These are phyloP conservation scores for Phymastichus coffea DNA, from an alignment of 1,140 invertebrate species.

Conservation along the genomic window DNA sequence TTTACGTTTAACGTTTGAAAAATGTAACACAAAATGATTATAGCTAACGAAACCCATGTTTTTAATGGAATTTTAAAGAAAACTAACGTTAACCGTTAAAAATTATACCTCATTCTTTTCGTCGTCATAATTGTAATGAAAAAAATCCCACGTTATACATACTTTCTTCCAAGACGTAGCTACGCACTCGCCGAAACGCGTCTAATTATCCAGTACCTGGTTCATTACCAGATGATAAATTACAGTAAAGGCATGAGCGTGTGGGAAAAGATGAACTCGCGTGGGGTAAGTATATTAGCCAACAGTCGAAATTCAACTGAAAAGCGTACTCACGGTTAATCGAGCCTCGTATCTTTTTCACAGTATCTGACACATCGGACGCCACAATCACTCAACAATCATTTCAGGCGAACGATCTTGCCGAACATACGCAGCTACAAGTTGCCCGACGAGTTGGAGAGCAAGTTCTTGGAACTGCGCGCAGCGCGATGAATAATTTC, in stretches of 20 bases:
- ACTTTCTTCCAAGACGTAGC: background rate
- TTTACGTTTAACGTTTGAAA: no score
- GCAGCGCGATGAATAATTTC: background rate
- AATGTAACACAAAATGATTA: no score
- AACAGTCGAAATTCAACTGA: no score
- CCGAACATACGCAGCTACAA: background rate
- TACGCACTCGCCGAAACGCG: background rate
- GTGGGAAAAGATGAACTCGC: background rate
- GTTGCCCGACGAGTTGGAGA: background rate
- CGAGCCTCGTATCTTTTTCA: background rate
- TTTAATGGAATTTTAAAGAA: no score
- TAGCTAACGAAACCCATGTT: no score
- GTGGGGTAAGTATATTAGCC: conserved; percentile 12
- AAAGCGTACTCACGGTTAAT: no score
- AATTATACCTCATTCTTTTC: no score
- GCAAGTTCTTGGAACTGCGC: background rate
- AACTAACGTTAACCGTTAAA: no score
- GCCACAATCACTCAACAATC: conserved; percentile 1
- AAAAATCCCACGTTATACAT: no score
- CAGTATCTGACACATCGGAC: conserved; percentile 6
- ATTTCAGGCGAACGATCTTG: background rate
- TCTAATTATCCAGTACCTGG: conserved; percentile 5
- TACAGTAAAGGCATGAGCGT: background rate
- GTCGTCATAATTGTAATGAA: no score
- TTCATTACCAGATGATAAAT: background rate